Percentiles rank a stretch among this genome's conserved stretches.
Conservation (phyloP, 2,797 vertebrate species). For the Parauchenoglanis punctatus region DNA sequence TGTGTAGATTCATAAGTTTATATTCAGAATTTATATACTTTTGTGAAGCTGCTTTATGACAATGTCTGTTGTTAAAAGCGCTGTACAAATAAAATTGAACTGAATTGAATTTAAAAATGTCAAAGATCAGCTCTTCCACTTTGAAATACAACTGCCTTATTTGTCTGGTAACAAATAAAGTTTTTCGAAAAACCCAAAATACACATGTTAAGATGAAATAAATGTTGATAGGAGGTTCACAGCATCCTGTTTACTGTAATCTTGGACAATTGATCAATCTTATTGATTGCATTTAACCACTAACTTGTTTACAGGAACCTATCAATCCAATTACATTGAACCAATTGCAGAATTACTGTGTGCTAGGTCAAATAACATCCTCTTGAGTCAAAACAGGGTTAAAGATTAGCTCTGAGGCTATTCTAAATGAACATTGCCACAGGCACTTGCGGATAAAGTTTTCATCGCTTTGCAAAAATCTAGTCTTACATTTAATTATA, state of each 20-base stretch:
- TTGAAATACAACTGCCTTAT: background rate
- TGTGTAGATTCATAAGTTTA: no score
- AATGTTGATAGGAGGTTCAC: constrained; percentile 18
- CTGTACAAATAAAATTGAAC: no score
- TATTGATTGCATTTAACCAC: constrained; percentile 46
- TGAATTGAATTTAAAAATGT: background rate
- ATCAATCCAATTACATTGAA: constrained; percentile 43
- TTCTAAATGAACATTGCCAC: background rate
- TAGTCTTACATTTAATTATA: background rate
- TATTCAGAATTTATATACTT: no score
- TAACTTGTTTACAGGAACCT: constrained; percentile 46
- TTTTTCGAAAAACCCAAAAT: background rate
- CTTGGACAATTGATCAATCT: constrained; percentile 28
- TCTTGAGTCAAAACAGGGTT: background rate
- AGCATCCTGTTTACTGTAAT: constrained; percentile 18
- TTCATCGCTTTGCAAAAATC: background rate
- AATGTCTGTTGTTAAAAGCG: no score
- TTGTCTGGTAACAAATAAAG: background rate
- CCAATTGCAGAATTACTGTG: constrained; percentile 12
- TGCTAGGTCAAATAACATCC: constrained; percentile 18
- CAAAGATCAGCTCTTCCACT: background rate
- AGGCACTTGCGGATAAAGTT: background rate
- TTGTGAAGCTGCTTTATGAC: no score
- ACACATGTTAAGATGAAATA: background rate
- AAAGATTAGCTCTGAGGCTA: constrained; percentile 14